Conservation (phyloP, 2,888 invertebrate species). For the Toxonevra muliebris region DNA sequence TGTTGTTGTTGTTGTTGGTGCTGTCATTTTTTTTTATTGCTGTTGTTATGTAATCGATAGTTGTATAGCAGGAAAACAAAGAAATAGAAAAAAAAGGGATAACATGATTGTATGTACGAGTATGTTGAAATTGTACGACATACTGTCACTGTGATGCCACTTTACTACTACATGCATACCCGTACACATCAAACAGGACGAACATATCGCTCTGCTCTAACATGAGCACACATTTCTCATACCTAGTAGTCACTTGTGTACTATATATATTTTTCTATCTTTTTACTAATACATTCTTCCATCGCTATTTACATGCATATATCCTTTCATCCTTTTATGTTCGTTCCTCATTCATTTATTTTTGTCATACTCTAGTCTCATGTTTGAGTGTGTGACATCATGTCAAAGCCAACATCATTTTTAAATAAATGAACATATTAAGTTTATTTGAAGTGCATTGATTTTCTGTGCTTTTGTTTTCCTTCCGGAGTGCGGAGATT, state of each 20-base stretch:
- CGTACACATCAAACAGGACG: no score
- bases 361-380: constrained; percentile 3
- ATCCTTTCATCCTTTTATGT: no score
- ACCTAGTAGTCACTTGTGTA: no score
- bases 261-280: no score
- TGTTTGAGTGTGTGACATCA: constrained; percentile 19
- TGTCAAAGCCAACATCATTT: constrained; percentile 32
- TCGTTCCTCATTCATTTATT: not conserved
- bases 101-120: no score
- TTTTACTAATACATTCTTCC: no score
- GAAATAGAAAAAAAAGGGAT: no score
- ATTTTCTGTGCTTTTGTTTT: constrained; percentile 14
- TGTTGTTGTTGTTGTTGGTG: constrained; percentile 13
- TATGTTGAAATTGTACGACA: no score
- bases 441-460: constrained; percentile 37
- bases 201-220: no score
- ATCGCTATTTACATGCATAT: not conserved
- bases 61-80: constrained; percentile 1
- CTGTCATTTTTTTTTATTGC: not conserved
- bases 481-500: not conserved
- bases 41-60: constrained; percentile 11
- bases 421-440: constrained; percentile 43
- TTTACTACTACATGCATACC: not conserved
- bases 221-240: no score
- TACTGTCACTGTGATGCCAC: not conserved